Evolutionary conservation across 2,113 vertebrate species (phyloP), one percentile per base, ranked within the genome.

Genomic region (Sturnus vulgaris): DNA sequence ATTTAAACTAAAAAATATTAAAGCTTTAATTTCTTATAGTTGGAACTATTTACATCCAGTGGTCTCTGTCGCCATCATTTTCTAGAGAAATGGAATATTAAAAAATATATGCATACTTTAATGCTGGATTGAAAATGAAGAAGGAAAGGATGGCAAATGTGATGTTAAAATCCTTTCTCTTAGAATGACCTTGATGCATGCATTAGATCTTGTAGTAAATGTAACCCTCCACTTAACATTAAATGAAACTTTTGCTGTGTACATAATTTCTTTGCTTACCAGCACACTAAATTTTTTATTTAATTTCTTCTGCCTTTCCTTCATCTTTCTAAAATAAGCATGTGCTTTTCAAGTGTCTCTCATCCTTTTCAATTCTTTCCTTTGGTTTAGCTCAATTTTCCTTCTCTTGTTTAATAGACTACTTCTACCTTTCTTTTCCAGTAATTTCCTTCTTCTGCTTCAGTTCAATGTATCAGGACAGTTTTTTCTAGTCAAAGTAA

Each of bases 41-140:
- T 68, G 35, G 20, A 73, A 6, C 4, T 44, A 8, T 57, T 93
- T 73, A 19, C 6, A 49, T 61, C 5, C 19, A 56, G 4, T 1
- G 5, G 4, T 16, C 52, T 70, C 40, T 20, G 1, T 4, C 3
- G 1, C 9, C 5, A 3, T 2, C 3, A 5, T 47, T 82, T 72
- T 63, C n/a, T 59, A 52, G 7, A 69, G 33, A 87, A 73, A 77
- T 3, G 0, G 5, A 31, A 53, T 66, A 76, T 68, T 7, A 19
- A 52, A 79, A 88, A 55, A 6, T 1, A 14, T n/a, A 12, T 30
- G 25, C 2, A 6, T 35, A 37, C 4, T 60, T 66, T 18, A 66
- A 53, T 10, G 11, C 27, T 53, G 53, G 8, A 19, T 63, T 71
- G 53, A 83, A 83, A 6, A 31, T 79, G 37, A 86, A 55, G 21